phyloP scores from a whole-genome alignment of 2,797 vertebrate species.

The Tarsius wallacei region DNA sequence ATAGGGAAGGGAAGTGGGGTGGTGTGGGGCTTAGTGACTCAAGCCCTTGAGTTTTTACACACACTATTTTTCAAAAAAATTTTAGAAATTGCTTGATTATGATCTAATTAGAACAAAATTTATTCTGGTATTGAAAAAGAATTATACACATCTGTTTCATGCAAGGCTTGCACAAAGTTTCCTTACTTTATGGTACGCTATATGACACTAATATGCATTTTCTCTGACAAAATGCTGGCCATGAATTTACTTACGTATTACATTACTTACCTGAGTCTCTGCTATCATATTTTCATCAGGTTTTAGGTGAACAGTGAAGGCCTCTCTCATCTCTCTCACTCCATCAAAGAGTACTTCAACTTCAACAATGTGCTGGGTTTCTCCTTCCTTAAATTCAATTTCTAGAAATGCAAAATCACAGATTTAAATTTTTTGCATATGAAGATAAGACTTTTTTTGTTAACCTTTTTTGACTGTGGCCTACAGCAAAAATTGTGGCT shows the following conservation, averaged over 20 bases:
- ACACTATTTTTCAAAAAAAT: not conserved
- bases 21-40: too few relatives aligned
- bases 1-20: not conserved
- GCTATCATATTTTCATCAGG: slow-evolving; percentile 98
- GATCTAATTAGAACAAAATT: not conserved
- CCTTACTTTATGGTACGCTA: accelerated
- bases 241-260: not conserved
- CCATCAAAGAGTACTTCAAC: slow-evolving; percentile 96
- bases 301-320: slow-evolving; percentile 97
- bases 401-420: slow-evolving; percentile 91
- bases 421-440: not conserved
- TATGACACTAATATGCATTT: not conserved
- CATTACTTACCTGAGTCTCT: slow-evolving; percentile 94
- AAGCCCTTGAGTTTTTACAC: not conserved
- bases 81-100: not conserved
- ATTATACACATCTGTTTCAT: not conserved
- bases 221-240: not conserved
- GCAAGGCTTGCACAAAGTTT: not conserved
- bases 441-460: too few relatives aligned
- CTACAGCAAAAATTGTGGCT: not conserved
- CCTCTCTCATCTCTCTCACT: slow-evolving; percentile 96
- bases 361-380: slow-evolving; percentile 94
- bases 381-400: slow-evolving; percentile 96
- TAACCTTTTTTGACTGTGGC: not conserved
- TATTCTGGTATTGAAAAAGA: not conserved